Conservation (phyloP, 2,888 invertebrate species). For the Hesperia comma region DNA sequence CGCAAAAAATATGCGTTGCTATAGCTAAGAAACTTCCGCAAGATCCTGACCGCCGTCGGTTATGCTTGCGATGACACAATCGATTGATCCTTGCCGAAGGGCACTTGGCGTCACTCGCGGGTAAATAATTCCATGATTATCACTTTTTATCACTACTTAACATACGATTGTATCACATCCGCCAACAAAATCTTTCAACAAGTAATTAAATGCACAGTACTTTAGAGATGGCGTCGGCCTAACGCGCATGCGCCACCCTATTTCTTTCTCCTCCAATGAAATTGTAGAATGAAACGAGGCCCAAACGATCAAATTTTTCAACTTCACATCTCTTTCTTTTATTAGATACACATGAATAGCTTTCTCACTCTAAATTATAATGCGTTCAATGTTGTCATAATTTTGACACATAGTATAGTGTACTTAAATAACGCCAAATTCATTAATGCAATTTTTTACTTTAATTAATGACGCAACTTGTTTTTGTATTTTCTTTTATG, state of each 20-base stretch:
- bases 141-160: slow-evolving; percentile 65
- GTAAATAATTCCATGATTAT: slow-evolving; percentile 69
- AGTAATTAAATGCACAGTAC: slow-evolving; percentile 71
- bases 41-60: slow-evolving; percentile 66
- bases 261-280: slow-evolving; percentile 70
- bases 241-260: slow-evolving; percentile 84
- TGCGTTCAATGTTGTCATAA: slow-evolving; percentile 33
- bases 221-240: slow-evolving; percentile 84
- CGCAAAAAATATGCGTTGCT: slow-evolving; percentile 82
- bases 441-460: no score
- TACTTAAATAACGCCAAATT: no score
- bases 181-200: slow-evolving; percentile 63
- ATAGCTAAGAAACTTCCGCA: slow-evolving; percentile 78
- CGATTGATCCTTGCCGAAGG: slow-evolving; percentile 55
- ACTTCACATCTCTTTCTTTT: slow-evolving; percentile 17
- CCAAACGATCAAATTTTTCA: slow-evolving; percentile 41
- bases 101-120: slow-evolving; percentile 63
- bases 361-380: slow-evolving; percentile 30
- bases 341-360: slow-evolving; percentile 12
- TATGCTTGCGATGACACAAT: slow-evolving; percentile 57
- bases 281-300: slow-evolving; percentile 62
- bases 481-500: no score
- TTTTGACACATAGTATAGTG: not conserved
- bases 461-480: not conserved
- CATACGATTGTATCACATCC: slow-evolving; percentile 62